Conservation (phyloP, 2,113 vertebrate genomes). For the Ammodytes marinus region DNA sequence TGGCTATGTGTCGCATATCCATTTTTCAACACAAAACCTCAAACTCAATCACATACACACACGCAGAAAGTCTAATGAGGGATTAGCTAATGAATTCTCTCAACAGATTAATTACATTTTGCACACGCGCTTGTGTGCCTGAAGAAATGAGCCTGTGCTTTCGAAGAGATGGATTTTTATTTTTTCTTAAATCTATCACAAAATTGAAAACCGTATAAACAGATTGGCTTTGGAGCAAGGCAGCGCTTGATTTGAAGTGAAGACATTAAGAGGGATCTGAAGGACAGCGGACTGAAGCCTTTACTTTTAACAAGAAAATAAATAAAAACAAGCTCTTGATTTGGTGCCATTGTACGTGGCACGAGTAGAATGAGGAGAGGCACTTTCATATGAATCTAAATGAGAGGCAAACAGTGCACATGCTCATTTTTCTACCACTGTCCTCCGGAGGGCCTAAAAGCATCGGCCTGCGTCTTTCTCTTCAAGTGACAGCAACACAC, state of each 20-base stretch:
- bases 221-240: slow-evolving; percentile 65
- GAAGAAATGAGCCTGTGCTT: slow-evolving; percentile 70
- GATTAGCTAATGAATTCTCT: slow-evolving; percentile 81
- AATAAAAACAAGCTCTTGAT: slow-evolving; percentile 71
- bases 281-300: slow-evolving; percentile 37
- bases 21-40: slow-evolving; percentile 44
- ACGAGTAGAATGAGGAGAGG: slow-evolving; percentile 56
- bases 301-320: slow-evolving; percentile 69
- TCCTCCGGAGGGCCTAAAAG: slow-evolving; percentile 66
- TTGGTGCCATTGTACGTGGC: slow-evolving; percentile 63
- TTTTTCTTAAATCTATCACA: slow-evolving; percentile 58
- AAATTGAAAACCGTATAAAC: slow-evolving; percentile 75
- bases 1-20: slow-evolving; percentile 31
- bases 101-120: slow-evolving; percentile 79
- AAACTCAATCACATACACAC: slow-evolving; percentile 46
- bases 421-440: slow-evolving; percentile 63
- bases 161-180: slow-evolving; percentile 59
- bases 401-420: slow-evolving; percentile 68
- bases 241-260: slow-evolving; percentile 66
- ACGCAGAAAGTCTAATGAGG: slow-evolving; percentile 65
- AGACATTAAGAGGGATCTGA: slow-evolving; percentile 70
- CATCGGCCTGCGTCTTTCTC: slow-evolving; percentile 60
- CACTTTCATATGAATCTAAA: slow-evolving; percentile 53
- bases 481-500: slow-evolving; percentile 72
- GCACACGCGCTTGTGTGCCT: slow-evolving; percentile 46